phyloP scores from a whole-genome alignment of 1,140 invertebrate genomes.

The Drosophila santomea region DNA sequence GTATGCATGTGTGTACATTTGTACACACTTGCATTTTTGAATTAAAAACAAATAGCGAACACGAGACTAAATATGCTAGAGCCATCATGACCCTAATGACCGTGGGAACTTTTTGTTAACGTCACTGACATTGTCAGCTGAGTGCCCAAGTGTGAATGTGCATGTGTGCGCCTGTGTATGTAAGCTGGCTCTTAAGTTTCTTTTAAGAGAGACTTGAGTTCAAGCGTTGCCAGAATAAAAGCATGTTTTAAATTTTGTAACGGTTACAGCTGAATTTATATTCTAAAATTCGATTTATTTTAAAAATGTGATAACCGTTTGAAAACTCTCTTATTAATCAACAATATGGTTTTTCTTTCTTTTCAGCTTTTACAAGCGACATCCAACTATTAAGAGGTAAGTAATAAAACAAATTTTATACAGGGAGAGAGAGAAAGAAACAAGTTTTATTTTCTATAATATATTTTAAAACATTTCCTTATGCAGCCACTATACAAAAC shows the following conservation, averaged over 20 bases:
- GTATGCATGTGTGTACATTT: background rate
- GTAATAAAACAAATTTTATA: background rate
- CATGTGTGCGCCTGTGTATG: constrained; percentile 5
- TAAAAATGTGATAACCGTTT: too few relatives aligned
- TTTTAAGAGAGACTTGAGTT: constrained; percentile 46
- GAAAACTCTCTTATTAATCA: background rate
- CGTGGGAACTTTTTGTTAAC: constrained; percentile 68
- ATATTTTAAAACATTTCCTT: too few relatives aligned
- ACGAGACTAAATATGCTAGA: constrained; percentile 62
- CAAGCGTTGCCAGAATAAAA: constrained; percentile 43
- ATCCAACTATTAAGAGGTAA: constrained; percentile 31
- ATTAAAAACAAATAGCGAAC: constrained; percentile 70
- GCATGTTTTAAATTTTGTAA: constrained; percentile 43
- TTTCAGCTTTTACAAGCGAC: constrained; percentile 1
- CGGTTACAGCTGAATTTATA: background rate
- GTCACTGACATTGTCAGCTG: constrained; percentile 43
- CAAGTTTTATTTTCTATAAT: constrained; percentile 33
- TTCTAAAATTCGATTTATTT: background rate
- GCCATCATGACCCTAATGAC: constrained; percentile 69
- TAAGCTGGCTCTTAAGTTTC: constrained; percentile 47
- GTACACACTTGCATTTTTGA: constrained; percentile 33
- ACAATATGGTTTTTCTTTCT: background rate
- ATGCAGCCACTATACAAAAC: too few relatives aligned
- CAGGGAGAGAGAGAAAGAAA: constrained; percentile 25
- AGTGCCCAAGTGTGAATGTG: constrained; percentile 4